phyloP scores from a whole-genome alignment of 2,113 vertebrate species.

The Arizona elegans region DNA sequence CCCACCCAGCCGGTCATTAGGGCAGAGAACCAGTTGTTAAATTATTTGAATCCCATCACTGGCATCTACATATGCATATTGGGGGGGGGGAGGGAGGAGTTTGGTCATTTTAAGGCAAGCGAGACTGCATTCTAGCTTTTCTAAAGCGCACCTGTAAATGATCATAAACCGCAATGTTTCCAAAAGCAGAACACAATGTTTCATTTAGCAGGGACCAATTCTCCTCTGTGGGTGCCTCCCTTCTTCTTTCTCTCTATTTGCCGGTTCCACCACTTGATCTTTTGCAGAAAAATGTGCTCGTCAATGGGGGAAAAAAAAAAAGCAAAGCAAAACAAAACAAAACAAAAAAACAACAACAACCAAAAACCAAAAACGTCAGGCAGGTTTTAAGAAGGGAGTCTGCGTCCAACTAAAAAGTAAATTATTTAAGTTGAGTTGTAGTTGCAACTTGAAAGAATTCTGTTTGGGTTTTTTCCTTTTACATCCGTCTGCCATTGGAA shows the following conservation, averaged over 20 bases:
- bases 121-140: not conserved
- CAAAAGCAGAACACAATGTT: conserved; percentile 58
- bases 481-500: conserved; percentile 74
- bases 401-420: conserved; percentile 78
- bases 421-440: conserved; percentile 84
- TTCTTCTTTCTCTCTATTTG: conserved; percentile 53
- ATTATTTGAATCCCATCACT: too few species aligned
- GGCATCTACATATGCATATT: too few species aligned
- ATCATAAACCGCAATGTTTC: conserved; percentile 45
- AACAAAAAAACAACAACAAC: too few species aligned
- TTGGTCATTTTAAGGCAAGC: not conserved
- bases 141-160: conserved; percentile 24
- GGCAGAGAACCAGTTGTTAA: too few species aligned
- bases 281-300: conserved; percentile 72
- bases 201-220: conserved; percentile 48
- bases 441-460: conserved; percentile 81
- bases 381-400: conserved; percentile 77
- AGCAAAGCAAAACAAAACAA: too few species aligned
- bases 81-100: not conserved
- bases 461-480: conserved; percentile 75
- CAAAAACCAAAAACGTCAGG: conserved; percentile 56
- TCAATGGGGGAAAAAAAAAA: conserved; percentile 68
- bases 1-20: too few species aligned
- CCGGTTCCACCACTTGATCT: conserved; percentile 68
- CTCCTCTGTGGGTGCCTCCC: not conserved